Conservation (phyloP, 1,140 invertebrate species). For the Aculops lycopersici region DNA sequence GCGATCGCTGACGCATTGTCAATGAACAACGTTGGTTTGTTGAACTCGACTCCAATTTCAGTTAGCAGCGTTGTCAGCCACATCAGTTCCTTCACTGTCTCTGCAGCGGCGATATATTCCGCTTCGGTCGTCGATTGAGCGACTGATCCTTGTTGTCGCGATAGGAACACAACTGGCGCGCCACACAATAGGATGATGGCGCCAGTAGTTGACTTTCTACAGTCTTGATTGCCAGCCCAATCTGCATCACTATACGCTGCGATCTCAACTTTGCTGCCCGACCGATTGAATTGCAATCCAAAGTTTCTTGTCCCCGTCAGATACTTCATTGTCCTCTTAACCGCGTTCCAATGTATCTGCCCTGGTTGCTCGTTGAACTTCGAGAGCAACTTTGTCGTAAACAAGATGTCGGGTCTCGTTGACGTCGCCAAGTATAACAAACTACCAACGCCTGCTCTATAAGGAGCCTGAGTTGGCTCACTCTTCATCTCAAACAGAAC, state of each 20-base stretch:
- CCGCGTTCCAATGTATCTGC: conserved; percentile 13
- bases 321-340: conserved; percentile 10
- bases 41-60: conserved; percentile 5
- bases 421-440: conserved; percentile 16
- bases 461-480: conserved; percentile 6
- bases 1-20: not conserved
- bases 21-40: not conserved
- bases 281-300: conserved; percentile 1
- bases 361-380: conserved; percentile 14
- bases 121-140: not conserved
- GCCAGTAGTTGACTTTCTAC: conserved; percentile 2
- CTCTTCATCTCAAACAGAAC: too few species aligned
- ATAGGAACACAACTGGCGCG: conserved; percentile 10
- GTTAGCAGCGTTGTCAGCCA: conserved; percentile 8
- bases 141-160: not conserved
- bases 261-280: not conserved
- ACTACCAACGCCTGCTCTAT: conserved; percentile 8
- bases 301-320: conserved; percentile 12
- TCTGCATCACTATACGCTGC: conserved; percentile 5
- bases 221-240: conserved; percentile 4
- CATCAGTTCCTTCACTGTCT: not conserved
- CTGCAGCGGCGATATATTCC: not conserved
- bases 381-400: conserved; percentile 16
- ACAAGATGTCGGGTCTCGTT: conserved; percentile 19
- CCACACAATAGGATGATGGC: conserved; percentile 11